These are phyloP conservation scores for Okapia johnstoni DNA, from an alignment of 2,113 vertebrate genomes.

Conservation along the genomic window DNA sequence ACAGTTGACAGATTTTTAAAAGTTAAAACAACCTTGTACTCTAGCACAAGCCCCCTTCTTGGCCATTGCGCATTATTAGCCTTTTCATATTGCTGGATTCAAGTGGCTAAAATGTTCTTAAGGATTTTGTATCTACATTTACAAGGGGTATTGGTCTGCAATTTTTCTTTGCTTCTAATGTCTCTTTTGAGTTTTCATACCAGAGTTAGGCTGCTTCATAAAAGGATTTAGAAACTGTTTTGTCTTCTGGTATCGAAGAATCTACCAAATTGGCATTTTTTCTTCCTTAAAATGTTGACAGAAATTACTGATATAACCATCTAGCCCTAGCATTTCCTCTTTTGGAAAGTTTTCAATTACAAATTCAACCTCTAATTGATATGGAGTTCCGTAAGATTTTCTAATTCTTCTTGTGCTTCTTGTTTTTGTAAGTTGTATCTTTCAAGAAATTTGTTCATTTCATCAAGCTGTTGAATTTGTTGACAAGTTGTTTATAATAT, in stretches of 20 bases:
- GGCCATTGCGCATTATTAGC: not conserved
- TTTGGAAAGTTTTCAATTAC: not conserved
- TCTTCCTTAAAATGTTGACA: not conserved
- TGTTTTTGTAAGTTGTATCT: not conserved
- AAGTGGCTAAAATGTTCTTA: not conserved
- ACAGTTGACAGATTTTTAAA: slow-evolving; percentile 1
- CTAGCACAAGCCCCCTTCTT: not conserved
- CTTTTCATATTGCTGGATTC: slow-evolving; percentile 10
- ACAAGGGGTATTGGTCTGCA: not conserved
- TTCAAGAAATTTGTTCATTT: slow-evolving; percentile 3
- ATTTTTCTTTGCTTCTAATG: not conserved
- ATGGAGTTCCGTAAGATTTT: not conserved
- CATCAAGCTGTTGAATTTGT: not conserved
- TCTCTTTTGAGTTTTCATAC: not conserved
- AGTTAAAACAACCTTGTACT: not conserved
- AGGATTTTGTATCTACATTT: not conserved
- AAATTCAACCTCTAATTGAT: not conserved
- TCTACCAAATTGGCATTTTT: not conserved
- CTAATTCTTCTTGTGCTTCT: not conserved
- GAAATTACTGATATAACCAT: not conserved
- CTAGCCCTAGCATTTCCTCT: not conserved
- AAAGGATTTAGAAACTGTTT: not conserved
- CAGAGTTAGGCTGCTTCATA: not conserved
- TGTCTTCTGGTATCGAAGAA: not conserved
- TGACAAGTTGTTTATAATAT: not conserved